Conservation (phyloP, 1,140 invertebrate species). For the Papilio polyxenes region DNA sequence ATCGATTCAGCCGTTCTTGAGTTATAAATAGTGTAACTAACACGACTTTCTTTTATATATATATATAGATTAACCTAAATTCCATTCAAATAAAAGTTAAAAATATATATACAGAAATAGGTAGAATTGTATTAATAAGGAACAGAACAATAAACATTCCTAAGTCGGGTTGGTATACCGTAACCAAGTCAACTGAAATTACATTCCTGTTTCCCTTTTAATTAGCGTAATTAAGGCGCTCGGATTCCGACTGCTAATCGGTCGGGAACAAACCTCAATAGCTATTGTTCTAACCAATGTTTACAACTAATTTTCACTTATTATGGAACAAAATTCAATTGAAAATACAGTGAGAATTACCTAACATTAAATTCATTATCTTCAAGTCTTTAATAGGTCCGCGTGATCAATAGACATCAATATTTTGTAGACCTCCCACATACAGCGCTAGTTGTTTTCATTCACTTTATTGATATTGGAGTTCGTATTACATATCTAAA, state of each 20-base stretch:
- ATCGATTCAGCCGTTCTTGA: no score
- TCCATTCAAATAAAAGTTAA: not conserved
- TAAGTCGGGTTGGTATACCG: not conserved
- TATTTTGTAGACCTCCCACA: not conserved
- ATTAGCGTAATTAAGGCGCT: conserved; percentile 22
- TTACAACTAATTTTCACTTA: not conserved
- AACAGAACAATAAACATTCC: conserved; percentile 26
- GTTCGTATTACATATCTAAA: not conserved
- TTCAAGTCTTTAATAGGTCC: not conserved
- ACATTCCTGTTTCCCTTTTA: conserved; percentile 21
- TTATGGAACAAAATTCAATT: not conserved
- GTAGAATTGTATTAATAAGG: not conserved
- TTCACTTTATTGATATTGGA: not conserved
- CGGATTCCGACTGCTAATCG: conserved; percentile 22
- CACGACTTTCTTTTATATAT: no score
- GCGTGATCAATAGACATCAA: not conserved
- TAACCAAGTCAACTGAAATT: conserved; percentile 14
- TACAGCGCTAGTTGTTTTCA: not conserved
- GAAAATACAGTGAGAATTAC: not conserved
- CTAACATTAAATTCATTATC: no score
- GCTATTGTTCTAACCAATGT: conserved; percentile 23
- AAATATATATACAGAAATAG: not conserved
- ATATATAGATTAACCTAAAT: conserved; percentile 22
- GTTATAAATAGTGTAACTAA: no score
- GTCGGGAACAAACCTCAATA: conserved; percentile 24